A percentile compares a stretch with the other conserved stretches of the same genome.
phyloP scores from a whole-genome alignment of 2,888 invertebrate species.

The Apamea monoglypha region DNA sequence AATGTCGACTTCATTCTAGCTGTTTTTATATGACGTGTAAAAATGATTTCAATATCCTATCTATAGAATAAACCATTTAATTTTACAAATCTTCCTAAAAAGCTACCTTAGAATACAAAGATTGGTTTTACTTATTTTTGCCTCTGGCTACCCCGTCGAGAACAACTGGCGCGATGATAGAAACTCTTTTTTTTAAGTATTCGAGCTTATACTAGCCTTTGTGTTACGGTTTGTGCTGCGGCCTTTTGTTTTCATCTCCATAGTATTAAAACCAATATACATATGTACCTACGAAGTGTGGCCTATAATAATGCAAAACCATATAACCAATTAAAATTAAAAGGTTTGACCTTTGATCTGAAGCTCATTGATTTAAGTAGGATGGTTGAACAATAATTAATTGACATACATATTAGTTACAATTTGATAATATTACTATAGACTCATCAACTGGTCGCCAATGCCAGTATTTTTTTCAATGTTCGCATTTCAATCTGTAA shows the following conservation, averaged over 20 bases:
- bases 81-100: not conserved
- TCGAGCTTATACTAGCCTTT: not conserved
- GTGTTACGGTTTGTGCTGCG: not conserved
- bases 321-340: too few relatives aligned
- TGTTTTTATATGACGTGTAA: not conserved
- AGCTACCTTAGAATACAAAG: too few relatives aligned
- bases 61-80: not conserved
- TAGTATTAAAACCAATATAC: too few relatives aligned
- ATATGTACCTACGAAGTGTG: too few relatives aligned
- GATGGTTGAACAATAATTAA: too few relatives aligned
- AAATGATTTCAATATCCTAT: not conserved
- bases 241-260: too few relatives aligned
- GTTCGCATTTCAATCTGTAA: not conserved
- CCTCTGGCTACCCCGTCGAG: too few relatives aligned
- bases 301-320: not conserved
- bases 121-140: too few relatives aligned
- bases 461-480: not conserved
- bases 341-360: not conserved
- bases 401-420: not conserved
- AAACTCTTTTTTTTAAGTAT: too few relatives aligned
- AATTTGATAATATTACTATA: not conserved
- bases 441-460: not conserved
- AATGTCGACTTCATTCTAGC: not conserved
- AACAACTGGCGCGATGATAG: not conserved
- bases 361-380: too few relatives aligned